phyloP scores from a whole-genome alignment of 1,140 invertebrate species.

The Oryctes rhinoceros region DNA sequence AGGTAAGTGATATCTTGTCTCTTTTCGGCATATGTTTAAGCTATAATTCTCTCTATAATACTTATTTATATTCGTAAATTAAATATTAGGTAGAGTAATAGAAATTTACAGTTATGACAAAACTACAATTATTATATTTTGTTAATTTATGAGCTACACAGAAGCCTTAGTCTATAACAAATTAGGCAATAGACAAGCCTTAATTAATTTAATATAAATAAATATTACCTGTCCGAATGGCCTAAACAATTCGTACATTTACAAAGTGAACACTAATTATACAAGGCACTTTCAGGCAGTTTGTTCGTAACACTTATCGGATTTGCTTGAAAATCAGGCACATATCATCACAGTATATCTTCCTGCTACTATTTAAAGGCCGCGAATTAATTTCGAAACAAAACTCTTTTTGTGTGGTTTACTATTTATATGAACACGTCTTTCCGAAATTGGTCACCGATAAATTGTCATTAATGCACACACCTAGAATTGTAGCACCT shows the following conservation, averaged over 20 bases:
- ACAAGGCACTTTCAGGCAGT: slow-evolving; percentile 17
- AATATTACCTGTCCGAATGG: slow-evolving; percentile 6
- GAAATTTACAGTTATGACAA: no score
- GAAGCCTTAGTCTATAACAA: no score
- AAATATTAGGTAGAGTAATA: no score
- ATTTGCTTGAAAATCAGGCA: slow-evolving; percentile 37
- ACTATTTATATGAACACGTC: background rate
- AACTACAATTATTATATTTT: no score
- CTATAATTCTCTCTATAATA: no score
- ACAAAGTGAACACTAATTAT: slow-evolving; percentile 13
- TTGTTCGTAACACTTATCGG: slow-evolving; percentile 13
- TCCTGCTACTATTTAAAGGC: background rate
- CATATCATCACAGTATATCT: slow-evolving; percentile 39
- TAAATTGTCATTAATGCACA: slow-evolving; percentile 7
- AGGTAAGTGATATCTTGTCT: no score
- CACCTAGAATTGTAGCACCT: slow-evolving; percentile 44
- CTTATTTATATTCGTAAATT: no score
- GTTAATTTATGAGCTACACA: no score
- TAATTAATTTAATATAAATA: background rate
- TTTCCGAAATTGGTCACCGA: slow-evolving; percentile 3
- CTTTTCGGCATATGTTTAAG: no score
- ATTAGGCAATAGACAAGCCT: no score
- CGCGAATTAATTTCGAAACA: slow-evolving; percentile 4
- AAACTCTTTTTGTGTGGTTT: background rate
- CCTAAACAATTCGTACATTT: background rate